A percentile compares a stretch with the other conserved stretches of the same genome.
Evolutionary conservation across 2,888 invertebrate species (phyloP).

Genomic region (Tridacna gigas): DNA sequence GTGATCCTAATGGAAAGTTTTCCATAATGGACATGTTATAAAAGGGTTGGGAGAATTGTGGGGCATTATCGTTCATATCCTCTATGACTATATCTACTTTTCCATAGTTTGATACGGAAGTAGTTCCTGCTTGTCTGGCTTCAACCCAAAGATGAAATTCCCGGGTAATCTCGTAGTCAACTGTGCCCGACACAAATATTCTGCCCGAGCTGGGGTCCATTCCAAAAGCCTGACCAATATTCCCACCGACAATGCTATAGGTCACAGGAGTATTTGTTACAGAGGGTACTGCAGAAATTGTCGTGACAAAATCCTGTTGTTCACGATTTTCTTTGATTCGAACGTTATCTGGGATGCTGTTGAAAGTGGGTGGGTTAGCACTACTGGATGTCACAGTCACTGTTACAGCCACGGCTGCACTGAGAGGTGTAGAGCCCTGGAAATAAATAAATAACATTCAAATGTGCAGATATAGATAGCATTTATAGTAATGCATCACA

Average conservation of each 20-base stretch:
- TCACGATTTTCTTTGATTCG: slow-evolving; percentile 86
- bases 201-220: slow-evolving; percentile 70
- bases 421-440: slow-evolving; percentile 88
- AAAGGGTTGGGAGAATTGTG: slow-evolving; percentile 90
- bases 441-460: slow-evolving; percentile 1
- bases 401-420: slow-evolving; percentile 91
- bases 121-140: slow-evolving; percentile 86
- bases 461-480: too few relatives aligned
- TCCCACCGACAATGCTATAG: slow-evolving; percentile 97
- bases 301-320: slow-evolving; percentile 88
- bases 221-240: slow-evolving; percentile 89
- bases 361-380: slow-evolving; percentile 91
- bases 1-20: slow-evolving; percentile 58
- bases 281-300: slow-evolving; percentile 91
- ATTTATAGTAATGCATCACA: too few relatives aligned
- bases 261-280: slow-evolving; percentile 76
- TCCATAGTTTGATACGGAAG: slow-evolving; percentile 69
- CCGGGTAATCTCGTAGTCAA: slow-evolving; percentile 77
- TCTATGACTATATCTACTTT: slow-evolving; percentile 93
- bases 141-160: slow-evolving; percentile 78
- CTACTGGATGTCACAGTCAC: slow-evolving; percentile 91
- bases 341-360: slow-evolving; percentile 85
- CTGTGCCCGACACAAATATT: slow-evolving; percentile 67
- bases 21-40: slow-evolving; percentile 95
- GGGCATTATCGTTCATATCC: slow-evolving; percentile 96